Evolutionary conservation across 2,797 vertebrate species (phyloP).

Genomic region (Galagoides demidoff): DNA sequence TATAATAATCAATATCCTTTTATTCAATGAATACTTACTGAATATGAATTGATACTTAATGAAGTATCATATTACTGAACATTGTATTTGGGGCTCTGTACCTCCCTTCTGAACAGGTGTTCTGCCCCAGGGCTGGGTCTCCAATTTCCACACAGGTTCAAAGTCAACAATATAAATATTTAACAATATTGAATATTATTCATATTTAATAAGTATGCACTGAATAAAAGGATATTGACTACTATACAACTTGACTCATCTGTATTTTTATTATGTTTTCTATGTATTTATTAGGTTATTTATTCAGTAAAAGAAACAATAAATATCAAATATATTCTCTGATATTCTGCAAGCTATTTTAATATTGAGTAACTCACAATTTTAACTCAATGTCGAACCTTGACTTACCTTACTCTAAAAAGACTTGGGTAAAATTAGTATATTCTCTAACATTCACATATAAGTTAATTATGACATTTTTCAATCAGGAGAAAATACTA

Average conservation of each 20-base stretch:
- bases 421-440: neutral
- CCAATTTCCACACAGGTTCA: too few species aligned
- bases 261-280: neutral
- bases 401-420: neutral
- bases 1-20: too few species aligned
- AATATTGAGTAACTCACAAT: neutral
- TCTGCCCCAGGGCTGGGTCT: too few species aligned
- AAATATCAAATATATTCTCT: neutral
- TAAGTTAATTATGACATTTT: neutral
- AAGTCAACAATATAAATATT: too few species aligned
- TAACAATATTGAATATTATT: too few species aligned
- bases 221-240: constrained; percentile 12
- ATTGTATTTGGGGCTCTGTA: too few species aligned
- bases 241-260: neutral
- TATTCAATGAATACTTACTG: too few species aligned
- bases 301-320: constrained; percentile 1
- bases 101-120: too few species aligned
- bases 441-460: neutral
- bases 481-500: neutral
- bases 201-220: neutral
- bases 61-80: too few species aligned
- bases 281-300: neutral
- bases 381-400: constrained; percentile 21
- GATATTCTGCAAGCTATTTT: constrained; percentile 5
- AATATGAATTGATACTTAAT: too few species aligned